These are phyloP conservation scores for Apamea sordens DNA, from an alignment of 2,888 invertebrate species.

Conservation along the genomic window DNA sequence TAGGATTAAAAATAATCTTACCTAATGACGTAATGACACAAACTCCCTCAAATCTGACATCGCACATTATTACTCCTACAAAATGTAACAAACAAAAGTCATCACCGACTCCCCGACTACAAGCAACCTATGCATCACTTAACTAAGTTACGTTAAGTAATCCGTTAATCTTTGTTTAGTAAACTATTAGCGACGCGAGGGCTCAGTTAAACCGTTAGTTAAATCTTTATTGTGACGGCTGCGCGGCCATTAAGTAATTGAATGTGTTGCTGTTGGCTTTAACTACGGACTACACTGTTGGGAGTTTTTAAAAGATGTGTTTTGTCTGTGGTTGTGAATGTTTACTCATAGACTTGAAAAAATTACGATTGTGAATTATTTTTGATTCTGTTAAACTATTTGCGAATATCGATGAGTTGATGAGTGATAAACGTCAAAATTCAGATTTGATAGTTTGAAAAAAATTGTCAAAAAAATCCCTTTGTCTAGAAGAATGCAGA, in stretches of 20 bases:
- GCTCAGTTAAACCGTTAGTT: constrained; percentile 61
- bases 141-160: constrained; percentile 71
- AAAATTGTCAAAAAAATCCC: not conserved
- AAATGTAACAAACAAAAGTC: not conserved
- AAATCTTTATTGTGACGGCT: constrained; percentile 63
- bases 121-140: constrained; percentile 67
- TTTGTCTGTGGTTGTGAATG: not conserved
- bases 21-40: not conserved
- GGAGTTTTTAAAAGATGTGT: not conserved
- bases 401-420: not conserved
- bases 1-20: not conserved
- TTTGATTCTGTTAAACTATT: not conserved
- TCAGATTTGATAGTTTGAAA: not conserved
- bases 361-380: not conserved
- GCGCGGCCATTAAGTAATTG: constrained; percentile 62
- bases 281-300: not conserved
- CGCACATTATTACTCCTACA: not conserved
- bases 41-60: not conserved
- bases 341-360: not conserved
- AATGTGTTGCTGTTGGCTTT: constrained; percentile 30
- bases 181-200: constrained; percentile 73
- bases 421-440: not conserved
- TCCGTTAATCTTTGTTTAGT: constrained; percentile 77
- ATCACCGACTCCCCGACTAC: constrained; percentile 51
- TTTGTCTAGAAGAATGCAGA: no score